Evolutionary conservation across 2,113 vertebrate genomes (phyloP), one percentile per base, ranked within the genome.

Genomic region (Raphicerus campestris): DNA sequence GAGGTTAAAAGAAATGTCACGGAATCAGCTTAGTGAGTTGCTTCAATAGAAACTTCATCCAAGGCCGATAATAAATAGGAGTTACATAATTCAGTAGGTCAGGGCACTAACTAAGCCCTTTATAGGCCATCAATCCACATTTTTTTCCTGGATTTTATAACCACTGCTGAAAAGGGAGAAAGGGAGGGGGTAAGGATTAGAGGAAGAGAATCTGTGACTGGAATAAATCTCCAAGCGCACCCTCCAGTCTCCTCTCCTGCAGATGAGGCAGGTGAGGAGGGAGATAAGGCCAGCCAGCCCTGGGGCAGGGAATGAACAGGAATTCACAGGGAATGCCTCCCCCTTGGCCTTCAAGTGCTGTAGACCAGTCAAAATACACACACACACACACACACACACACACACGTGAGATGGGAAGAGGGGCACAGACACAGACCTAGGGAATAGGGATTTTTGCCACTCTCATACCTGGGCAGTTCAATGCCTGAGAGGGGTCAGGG

Each of bases 141-240:
- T 94, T 93, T 93, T 96, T 98, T 98, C 98, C 98, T 98, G 98
- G 97, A 56, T 97, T 98, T 98, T 98, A 95, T 94, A 94, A 96
- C 97, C 97, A 82, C 93, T 95, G 95, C 89, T 96, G 97, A 91
- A 97, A 97, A 96, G 89, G 47, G 45, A 20, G 56, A 86, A 96
- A n/a, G 47, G 61, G 81, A 42, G 89, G 91, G 42, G 80, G 51
- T 83, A 51, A 66, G 89, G 93, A 93, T 84, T 80, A 91, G 93
- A 55, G 93, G 60, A 58, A 55, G 73, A 93, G 95, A 47, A 60
- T 89, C 73, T 86, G 9, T 95, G 97, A 95, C 97, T 92, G 56
- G 97, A 96, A 92, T 87, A 66, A 94, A 66, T 66, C 93, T 55
- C 47, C n/a, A 58, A 22, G 42, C 8, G 42, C 56, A 61, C 91